A percentile compares a stretch with the other conserved stretches of the same genome.
Evolutionary conservation across 2,797 vertebrate species (phyloP).

Genomic region (Morelia viridis): DNA sequence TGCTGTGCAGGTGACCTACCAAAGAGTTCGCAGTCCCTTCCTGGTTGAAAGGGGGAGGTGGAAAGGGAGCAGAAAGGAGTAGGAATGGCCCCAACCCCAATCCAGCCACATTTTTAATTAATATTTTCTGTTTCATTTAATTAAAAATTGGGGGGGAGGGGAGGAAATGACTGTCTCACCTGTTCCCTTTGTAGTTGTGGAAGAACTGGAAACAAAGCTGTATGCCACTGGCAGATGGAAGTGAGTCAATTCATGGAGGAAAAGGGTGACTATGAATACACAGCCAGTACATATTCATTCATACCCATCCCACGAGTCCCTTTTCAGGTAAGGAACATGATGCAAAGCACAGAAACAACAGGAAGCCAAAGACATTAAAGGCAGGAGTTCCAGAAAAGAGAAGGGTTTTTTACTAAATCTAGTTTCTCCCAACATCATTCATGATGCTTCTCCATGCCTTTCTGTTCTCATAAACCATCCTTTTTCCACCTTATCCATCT

Average conservation of each 20-base stretch:
- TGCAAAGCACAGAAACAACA: too few species aligned
- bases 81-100: neutral
- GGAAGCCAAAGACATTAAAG: too few species aligned
- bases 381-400: too few species aligned
- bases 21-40: neutral
- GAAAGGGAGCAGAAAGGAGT: neutral
- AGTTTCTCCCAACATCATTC: too few species aligned
- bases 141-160: neutral
- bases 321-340: too few species aligned
- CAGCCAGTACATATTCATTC: neutral
- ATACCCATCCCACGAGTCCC: too few species aligned
- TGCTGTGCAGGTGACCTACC: neutral
- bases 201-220: neutral
- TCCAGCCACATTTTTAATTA: neutral
- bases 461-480: too few species aligned
- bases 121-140: neutral
- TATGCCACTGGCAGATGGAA: neutral
- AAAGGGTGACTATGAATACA: neutral
- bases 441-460: too few species aligned
- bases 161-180: neutral
- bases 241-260: neutral
- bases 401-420: too few species aligned
- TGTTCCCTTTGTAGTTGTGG: neutral
- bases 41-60: neutral
- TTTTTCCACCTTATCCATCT: too few species aligned